Evolutionary conservation across 2,797 vertebrate genomes (phyloP).

Genomic region (Danionella dracula): DNA sequence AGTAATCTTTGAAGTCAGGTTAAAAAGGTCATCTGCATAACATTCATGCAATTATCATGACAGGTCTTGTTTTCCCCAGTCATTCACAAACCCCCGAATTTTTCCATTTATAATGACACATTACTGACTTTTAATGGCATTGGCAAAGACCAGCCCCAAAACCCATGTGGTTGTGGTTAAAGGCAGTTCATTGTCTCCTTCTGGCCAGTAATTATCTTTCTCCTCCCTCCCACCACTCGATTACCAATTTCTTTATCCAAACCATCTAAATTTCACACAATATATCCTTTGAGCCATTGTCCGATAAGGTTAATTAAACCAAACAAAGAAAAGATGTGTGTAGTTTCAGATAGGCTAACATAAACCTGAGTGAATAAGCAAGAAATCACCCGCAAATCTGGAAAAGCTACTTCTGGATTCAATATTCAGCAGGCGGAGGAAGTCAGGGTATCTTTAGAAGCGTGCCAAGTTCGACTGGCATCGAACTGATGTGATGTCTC

Average conservation of each 20-base stretch:
- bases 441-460: constrained; percentile 36
- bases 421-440: constrained; percentile 30
- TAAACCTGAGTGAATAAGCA: constrained; percentile 11
- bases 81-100: constrained; percentile 14
- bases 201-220: constrained; percentile 9
- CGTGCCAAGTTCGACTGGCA: constrained; percentile 15
- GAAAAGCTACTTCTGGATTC: constrained; percentile 22
- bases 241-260: constrained; percentile 34
- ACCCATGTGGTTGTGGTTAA: constrained; percentile 40
- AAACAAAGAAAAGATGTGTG: constrained; percentile 36
- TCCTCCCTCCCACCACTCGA: neutral
- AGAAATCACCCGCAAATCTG: constrained; percentile 1
- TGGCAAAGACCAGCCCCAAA: constrained; percentile 10
- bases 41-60: constrained; percentile 18
- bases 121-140: neutral
- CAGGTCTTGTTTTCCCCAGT: constrained; percentile 30
- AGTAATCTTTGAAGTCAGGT: neutral
- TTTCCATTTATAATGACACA: constrained; percentile 6
- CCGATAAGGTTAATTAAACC: constrained; percentile 34
- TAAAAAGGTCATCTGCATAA: neutral
- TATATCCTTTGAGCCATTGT: constrained; percentile 27
- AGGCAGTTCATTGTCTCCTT: neutral
- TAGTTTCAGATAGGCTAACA: neutral
- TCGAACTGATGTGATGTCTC: constrained; percentile 42
- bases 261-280: constrained; percentile 32